phyloP scores from a whole-genome alignment of 2,113 vertebrate species.

The cattle (Bos taurus) region ARS-UCD2.0 NC_037356.1:12585501-12586000 shows the following conservation, averaged over 20 bases:
- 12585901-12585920: background rate
- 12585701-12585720: background rate
- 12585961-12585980: background rate
- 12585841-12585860: background rate
- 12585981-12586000: background rate
- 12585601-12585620: background rate
- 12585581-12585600: background rate
- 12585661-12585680: background rate
- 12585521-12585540: background rate
- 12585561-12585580: background rate
- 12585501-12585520: background rate
- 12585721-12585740: conserved; percentile 10
- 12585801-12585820: background rate
- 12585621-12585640: background rate
- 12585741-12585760: background rate
- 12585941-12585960: background rate
- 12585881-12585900: background rate
- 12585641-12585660: background rate
- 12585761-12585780: background rate
- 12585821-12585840: conserved; percentile 47
- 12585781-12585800: background rate
- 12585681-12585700: background rate
- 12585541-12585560: background rate
- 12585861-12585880: background rate
- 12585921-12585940: background rate